Evolutionary conservation across 2,113 vertebrate species (phyloP), one percentile per base, ranked within the genome.

Genomic region (Pelecanoides urinatrix): DNA sequence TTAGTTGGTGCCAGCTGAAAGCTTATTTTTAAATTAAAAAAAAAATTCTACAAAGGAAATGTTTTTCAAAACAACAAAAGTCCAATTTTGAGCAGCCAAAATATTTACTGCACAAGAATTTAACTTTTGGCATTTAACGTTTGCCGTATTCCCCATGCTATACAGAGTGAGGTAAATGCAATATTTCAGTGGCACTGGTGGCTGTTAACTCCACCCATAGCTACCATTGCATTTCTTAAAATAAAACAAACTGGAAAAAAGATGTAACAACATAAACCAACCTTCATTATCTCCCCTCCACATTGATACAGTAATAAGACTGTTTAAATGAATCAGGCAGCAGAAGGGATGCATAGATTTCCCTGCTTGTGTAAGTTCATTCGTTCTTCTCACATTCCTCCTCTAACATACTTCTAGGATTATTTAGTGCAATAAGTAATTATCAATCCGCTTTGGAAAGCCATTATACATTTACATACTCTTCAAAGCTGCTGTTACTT

Each of bases 321-420:
- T 94, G 76, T 91, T 97, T 96, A 97, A 96, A 96, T 94, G 89
- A 97, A 94, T 79, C 89, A 89, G 84, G 58, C 77, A 82, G 94
- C 95, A 97, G 96, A 96, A 95, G 91, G 94, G 89, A 91, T 86
- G 87, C 80, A 59, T 76, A 95, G 91, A 95, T 97, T 94, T 85
- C 89, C 92, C 81, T 70, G 8, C 81, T 95, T 95, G 90, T 63
- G 45, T 50, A 95, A 94, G 77, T 87, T 89, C 81, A 93, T 95
- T 97, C 22, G 29, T 77, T 96, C 80, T 82, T 95, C 88, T 92
- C 68, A 22, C 94, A 91, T 96, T 90, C 67, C 55, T 94, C 45
- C 78, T 79, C 40, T 76, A 87, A 81, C 84, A 67, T 42, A 65
- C 62, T 87, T 90, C 62, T 9, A 77, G 34, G 45, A 88, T 88